Evolutionary conservation across 2,888 invertebrate genomes (phyloP), one percentile per base, ranked within the genome.

Genomic region (Acholoe squamosa): DNA sequence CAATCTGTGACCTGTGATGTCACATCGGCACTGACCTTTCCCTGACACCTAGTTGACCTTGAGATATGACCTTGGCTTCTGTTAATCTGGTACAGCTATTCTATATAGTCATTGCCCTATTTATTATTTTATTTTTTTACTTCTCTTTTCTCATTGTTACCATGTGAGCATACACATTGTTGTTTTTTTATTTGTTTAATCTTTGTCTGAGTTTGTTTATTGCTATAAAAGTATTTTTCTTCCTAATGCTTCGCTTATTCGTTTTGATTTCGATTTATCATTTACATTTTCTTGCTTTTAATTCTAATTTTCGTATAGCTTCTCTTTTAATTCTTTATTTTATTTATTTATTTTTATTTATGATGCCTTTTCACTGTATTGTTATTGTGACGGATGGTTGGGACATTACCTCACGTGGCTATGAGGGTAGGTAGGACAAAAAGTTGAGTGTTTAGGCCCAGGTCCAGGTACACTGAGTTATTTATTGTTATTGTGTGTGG

Each of bases 31-130:
- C 1, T 71, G 71, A 28, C 71, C 71, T 71, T 31, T 5, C 28
- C 7, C 14, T 71, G 71, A 71, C 71, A 61, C 61, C 14, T 61
- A 22, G 25, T 28, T 71, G 71, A 71, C 71, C 25, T 31, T 71
- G 14, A 71, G 71, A 14, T 61, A 61, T 71, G 71, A 71, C 71
- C 71, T 71, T 71, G 71, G 71, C 71, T 25, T 31, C 71, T 25
- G 28, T 5, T 14, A 28, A 5, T 14, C 71, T 31, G 16, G 28
- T 71, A 5, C n/a, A 25, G 25, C 71, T 28, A 28, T 22, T 71
- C 28, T 22, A 16, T 67, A 7, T n/a, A 71, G n/a, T 31, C 71
- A 28, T 22, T 43, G 43, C 43, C 43, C 43, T 10, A 43, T 10
- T 7, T 43, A 43, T n/a, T n/a, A n/a, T n/a, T n/a, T n/a, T 10